Percentiles rank a stretch among this genome's conserved stretches.
These are phyloP conservation scores for Aphis craccivora DNA, from an alignment of 1,140 invertebrate genomes.

Conservation along the genomic window DNA sequence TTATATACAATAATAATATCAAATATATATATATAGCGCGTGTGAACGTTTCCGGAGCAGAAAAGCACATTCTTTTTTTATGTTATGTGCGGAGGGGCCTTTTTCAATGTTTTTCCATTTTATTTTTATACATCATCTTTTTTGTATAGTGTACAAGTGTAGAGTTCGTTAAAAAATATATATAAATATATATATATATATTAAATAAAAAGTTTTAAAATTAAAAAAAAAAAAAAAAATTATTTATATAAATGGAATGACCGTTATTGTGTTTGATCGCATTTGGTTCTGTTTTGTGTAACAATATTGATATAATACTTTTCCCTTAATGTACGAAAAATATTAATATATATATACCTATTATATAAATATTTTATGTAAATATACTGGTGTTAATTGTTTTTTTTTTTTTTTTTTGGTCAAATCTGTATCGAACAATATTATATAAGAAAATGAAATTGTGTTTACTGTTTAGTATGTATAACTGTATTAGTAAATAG, in stretches of 20 bases:
- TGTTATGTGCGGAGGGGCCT: constrained; percentile 53
- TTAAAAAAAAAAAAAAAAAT: constrained; percentile 21
- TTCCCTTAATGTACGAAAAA: not conserved
- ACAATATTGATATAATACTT: not conserved
- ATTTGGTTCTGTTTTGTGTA: not conserved
- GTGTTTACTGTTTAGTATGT: constrained; percentile 1
- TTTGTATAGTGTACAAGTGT: constrained; percentile 58
- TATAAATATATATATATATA: constrained; percentile 21
- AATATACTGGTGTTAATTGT: not conserved
- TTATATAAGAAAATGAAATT: not conserved
- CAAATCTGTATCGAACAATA: not conserved
- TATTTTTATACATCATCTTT: constrained; percentile 57
- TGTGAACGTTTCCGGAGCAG: constrained; percentile 33
- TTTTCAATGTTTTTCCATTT: constrained; percentile 52
- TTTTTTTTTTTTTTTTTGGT: not conserved
- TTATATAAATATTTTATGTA: constrained; percentile 37
- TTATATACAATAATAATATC: constrained; percentile 19
- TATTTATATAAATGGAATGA: not conserved
- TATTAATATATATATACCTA: not conserved
- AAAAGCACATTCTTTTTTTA: constrained; percentile 49
- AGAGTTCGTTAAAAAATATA: constrained; percentile 54
- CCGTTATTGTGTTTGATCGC: constrained; percentile 22
- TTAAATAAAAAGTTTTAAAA: constrained; percentile 21
- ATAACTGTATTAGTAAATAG: not conserved
- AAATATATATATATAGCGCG: not conserved